Percentiles rank a stretch among this genome's conserved stretches.
Evolutionary conservation across 2,888 invertebrate genomes (phyloP).

Genomic region (Mechanitis messenoides): DNA sequence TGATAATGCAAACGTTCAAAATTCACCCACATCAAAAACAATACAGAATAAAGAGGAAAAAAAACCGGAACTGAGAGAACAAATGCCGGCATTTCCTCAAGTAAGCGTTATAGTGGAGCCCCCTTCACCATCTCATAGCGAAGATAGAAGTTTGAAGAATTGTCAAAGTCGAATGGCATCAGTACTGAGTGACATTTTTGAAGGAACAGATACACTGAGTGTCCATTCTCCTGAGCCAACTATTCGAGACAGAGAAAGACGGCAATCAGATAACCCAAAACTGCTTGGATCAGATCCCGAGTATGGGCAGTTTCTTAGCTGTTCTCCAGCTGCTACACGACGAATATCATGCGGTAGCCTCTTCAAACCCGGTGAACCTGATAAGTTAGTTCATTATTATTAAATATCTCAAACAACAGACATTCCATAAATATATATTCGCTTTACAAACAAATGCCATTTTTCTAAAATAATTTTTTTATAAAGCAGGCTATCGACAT

Average conservation of each 20-base stretch:
- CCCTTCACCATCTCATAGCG: conserved; percentile 82
- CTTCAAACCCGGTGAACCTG: conserved; percentile 83
- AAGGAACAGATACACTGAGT: conserved; percentile 62
- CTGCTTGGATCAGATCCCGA: conserved; percentile 79
- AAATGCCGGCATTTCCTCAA: conserved; percentile 72
- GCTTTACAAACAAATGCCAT: conserved; percentile 7
- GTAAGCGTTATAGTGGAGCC: conserved; percentile 85
- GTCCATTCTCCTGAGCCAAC: conserved; percentile 67
- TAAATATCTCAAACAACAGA: background rate
- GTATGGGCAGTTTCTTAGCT: conserved; percentile 80
- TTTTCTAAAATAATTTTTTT: conserved; percentile 18
- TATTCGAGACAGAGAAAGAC: conserved; percentile 62
- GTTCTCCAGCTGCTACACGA: conserved; percentile 90
- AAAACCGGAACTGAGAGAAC: conserved; percentile 23
- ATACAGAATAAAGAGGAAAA: conserved; percentile 20
- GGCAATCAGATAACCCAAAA: conserved; percentile 78
- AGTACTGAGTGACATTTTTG: conserved; percentile 64
- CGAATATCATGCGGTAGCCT: conserved; percentile 94
- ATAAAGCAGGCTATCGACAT: conserved; percentile 65
- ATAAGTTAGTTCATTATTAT: conserved; percentile 65
- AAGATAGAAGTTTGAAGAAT: conserved; percentile 68
- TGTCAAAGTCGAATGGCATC: conserved; percentile 67
- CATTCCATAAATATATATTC: too few relatives aligned
- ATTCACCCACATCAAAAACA: conserved; percentile 25
- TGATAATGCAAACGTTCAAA: conserved; percentile 34